Evolutionary conservation across 92 coral and sea anemone species (phyloP), one percentile per base, ranked within the genome.

Genomic region (Bergia sp.): DNA sequence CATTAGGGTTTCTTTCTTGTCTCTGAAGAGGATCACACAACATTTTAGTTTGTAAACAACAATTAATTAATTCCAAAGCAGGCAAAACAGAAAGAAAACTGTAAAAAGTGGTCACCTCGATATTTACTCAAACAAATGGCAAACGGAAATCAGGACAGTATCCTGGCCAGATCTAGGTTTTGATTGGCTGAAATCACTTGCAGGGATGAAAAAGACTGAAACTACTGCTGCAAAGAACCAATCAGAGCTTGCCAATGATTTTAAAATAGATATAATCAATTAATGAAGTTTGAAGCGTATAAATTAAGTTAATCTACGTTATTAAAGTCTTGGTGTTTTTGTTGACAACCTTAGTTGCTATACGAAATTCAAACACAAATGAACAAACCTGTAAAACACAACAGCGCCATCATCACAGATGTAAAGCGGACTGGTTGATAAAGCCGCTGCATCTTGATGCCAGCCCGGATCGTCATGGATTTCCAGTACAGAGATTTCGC

Each of bases 331-430:
- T 74, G 15, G 47, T 7, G 10, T 15, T 50, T 2, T 8, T 7
- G 76, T 4, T 29, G 40, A 75, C 13, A 50, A 50, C 10, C 57
- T 8, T 40, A 5, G 49, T 50, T 75, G 12, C 43, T 37, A 5
- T 23, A 80, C 53, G 47, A 79, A 23, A 44, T 5, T 16, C 47
- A 1, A 49, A 29, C 38, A 38, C 23, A 55, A 55, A 20, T 49
- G 69, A 50, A 78, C 77, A 73, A 80, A 97, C 98, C 99, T 93
- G 94, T 91, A 97, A 87, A 86, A 89, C 80, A 97, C 79, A 78
- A 97, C 93, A 12, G 93, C 97, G 4, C 99, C 99, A 85, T 97
- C 99, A 86, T 95, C 97, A 81, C 82, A 84, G 21, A 97, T 91
- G 76, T 86, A 90, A 29, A 97, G 93, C 39, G 99, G 98, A 88